Evolutionary conservation across 2,888 invertebrate species (phyloP).

Genomic region (Oscheius sp.): DNA sequence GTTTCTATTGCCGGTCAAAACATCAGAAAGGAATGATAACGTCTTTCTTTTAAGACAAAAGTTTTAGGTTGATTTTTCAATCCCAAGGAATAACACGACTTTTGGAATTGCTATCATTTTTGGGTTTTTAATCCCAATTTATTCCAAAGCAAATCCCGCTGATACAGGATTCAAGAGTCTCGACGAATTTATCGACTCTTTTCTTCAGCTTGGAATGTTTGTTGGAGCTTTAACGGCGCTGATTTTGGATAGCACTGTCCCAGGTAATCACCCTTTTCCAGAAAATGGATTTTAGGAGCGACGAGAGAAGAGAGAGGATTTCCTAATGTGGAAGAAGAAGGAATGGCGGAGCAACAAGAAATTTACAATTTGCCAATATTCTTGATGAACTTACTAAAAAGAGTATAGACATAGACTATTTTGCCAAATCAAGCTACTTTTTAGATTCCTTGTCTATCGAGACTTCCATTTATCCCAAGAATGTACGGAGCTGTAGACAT

Average conservation of each 20-base stretch:
- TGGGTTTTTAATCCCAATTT: slow-evolving; percentile 76
- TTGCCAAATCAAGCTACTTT: too few relatives aligned
- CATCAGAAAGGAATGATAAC: slow-evolving; percentile 75
- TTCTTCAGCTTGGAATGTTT: slow-evolving; percentile 66
- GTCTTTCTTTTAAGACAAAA: neutral
- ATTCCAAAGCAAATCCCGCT: slow-evolving; percentile 48
- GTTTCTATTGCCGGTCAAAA: slow-evolving; percentile 70
- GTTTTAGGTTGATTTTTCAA: slow-evolving; percentile 80
- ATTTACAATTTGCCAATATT: too few relatives aligned
- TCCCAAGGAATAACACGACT: slow-evolving; percentile 86
- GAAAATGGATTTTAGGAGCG: neutral
- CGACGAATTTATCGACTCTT: slow-evolving; percentile 54
- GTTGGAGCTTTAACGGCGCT: slow-evolving; percentile 68
- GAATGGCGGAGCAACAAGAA: too few relatives aligned
- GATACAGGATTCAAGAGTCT: slow-evolving; percentile 37
- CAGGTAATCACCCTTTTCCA: slow-evolving; percentile 40
- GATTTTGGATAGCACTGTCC: slow-evolving; percentile 66
- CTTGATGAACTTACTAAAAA: too few relatives aligned
- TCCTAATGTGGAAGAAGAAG: slow-evolving; percentile 54
- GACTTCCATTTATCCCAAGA: too few relatives aligned
- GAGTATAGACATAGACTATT: too few relatives aligned
- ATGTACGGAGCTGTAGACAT: too few relatives aligned
- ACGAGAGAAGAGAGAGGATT: slow-evolving; percentile 61
- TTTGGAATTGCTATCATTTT: slow-evolving; percentile 87
- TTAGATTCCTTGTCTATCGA: too few relatives aligned